A percentile compares a stretch with the other conserved stretches of the same genome.
Conservation (phyloP, 2,113 vertebrate genomes). For the Oophaga pumilio region DNA sequence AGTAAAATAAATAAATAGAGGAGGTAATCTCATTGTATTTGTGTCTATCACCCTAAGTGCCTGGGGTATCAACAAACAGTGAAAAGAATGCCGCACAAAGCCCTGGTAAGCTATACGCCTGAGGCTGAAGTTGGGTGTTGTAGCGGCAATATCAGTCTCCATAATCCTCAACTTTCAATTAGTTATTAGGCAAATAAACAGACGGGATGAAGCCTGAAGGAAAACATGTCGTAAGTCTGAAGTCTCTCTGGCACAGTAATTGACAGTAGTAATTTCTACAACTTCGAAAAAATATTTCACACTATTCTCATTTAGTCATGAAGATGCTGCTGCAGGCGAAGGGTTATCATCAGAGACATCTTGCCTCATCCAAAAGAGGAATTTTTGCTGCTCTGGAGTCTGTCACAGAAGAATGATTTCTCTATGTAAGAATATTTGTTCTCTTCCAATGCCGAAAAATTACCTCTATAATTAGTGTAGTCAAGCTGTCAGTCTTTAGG, state of each 20-base stretch:
- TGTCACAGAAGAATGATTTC: neutral
- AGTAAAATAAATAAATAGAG: too few relatives aligned
- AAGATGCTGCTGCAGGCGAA: neutral
- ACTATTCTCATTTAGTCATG: neutral
- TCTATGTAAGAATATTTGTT: neutral
- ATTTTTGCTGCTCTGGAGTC: neutral
- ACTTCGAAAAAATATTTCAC: neutral
- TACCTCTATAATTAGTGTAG: neutral
- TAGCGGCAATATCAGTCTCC: neutral
- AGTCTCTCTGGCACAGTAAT: neutral
- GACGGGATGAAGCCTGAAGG: neutral
- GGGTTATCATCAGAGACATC: neutral
- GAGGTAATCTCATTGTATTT: neutral
- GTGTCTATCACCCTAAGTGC: neutral
- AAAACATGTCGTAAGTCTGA: neutral
- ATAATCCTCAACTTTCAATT: slow-evolving; percentile 5
- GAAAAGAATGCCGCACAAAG: neutral
- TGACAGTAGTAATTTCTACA: neutral
- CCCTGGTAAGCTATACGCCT: neutral
- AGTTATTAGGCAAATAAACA: slow-evolving; percentile 2
- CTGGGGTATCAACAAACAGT: neutral
- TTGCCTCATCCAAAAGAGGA: neutral
- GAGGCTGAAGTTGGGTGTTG: neutral
- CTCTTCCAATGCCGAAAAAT: neutral
- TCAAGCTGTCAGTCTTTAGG: neutral